Evolutionary conservation across 2,888 invertebrate genomes (phyloP).

Genomic region (Drosophila monieri): DNA sequence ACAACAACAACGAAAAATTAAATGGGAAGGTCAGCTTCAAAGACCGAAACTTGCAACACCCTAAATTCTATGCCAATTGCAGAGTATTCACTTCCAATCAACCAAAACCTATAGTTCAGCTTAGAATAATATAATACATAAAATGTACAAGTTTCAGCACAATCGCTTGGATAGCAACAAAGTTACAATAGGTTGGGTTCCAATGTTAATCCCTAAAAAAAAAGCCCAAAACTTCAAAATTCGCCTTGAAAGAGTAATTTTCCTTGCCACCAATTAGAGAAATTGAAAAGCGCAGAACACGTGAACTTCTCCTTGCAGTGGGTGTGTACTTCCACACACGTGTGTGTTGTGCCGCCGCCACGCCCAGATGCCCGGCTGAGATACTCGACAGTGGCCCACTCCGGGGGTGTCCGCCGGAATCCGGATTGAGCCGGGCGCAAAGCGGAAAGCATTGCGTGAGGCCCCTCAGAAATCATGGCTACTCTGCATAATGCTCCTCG

Average conservation of each 20-base stretch:
- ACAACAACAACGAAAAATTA: constrained; percentile 2
- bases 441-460: constrained; percentile 50
- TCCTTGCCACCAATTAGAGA: constrained; percentile 61
- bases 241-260: neutral
- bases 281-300: constrained; percentile 65
- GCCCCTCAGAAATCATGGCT: constrained; percentile 20
- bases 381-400: constrained; percentile 21
- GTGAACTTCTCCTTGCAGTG: constrained; percentile 42
- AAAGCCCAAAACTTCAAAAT: too few species aligned
- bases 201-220: neutral
- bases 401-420: constrained; percentile 31
- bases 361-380: constrained; percentile 38
- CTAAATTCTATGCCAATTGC: neutral
- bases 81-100: neutral
- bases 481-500: constrained; percentile 31
- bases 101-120: neutral
- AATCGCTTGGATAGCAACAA: neutral
- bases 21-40: neutral
- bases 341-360: constrained; percentile 38
- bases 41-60: constrained; percentile 11
- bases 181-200: constrained; percentile 7
- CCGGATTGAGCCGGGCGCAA: constrained; percentile 41
- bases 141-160: neutral
- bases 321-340: constrained; percentile 40
- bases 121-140: neutral